Percentiles rank a stretch among this genome's conserved stretches.
Evolutionary conservation across 2,113 vertebrate genomes (phyloP).

Genomic region (Ammodytes marinus): DNA sequence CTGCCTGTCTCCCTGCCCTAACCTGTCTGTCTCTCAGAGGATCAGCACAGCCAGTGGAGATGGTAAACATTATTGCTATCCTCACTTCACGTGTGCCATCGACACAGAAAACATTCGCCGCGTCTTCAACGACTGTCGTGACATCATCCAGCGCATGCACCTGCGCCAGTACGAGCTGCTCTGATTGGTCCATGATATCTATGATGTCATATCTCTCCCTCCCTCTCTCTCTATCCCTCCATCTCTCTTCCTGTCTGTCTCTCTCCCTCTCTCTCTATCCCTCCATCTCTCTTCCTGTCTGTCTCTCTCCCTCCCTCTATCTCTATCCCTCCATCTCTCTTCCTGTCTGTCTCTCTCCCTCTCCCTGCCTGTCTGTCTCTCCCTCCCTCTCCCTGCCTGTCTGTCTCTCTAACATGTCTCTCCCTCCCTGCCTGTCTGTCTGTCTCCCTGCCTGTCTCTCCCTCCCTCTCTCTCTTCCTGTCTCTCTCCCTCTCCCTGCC

Average conservation of each 20-base stretch:
- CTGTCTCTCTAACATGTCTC: no score
- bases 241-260: background rate
- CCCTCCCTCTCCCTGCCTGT: no score
- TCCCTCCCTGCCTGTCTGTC: no score
- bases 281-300: no score
- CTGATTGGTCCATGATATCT: conserved; percentile 82
- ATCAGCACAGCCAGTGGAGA: conserved; percentile 95
- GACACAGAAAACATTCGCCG: conserved; percentile 96
- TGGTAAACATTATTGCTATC: conserved; percentile 95
- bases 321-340: no score
- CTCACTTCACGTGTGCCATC: conserved; percentile 96
- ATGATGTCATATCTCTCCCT: background rate
- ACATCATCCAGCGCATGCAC: conserved; percentile 91
- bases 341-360: no score
- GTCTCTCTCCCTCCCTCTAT: no score
- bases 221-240: background rate
- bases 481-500: no score
- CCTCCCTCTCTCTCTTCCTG: no score
- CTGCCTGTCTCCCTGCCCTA: background rate
- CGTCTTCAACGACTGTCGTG: conserved; percentile 87
- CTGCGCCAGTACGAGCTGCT: conserved; percentile 98
- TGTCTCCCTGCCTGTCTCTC: no score
- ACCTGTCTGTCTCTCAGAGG: conserved; percentile 83
- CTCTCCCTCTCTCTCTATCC: background rate
- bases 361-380: no score